Evolutionary conservation across 2,888 invertebrate genomes (phyloP), one percentile per base, ranked within the genome.

Genomic region (Syritta pipiens): DNA sequence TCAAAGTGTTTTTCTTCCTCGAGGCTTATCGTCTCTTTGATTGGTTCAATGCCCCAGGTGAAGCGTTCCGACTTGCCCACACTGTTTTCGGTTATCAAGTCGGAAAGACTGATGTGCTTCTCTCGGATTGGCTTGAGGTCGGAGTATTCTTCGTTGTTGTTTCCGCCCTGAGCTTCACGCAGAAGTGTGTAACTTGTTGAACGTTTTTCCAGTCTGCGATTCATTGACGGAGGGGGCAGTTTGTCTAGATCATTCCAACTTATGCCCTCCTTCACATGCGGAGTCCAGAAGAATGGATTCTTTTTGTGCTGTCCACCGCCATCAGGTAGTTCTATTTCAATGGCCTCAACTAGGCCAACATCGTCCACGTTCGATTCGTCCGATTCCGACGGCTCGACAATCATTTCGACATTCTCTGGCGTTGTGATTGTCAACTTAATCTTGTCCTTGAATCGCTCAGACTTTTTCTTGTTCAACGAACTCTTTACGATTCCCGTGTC

Each of bases 401-500:
- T 83, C 62, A 88, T 42, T 82, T 88, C 88, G 2, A 87, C 83
- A 76, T 88, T 88, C 2, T 89, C 88, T 0, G 89, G 89, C 19
- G 87, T 86, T 1, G 89, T 89, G 1, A 89, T 79, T 0, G 87
- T 87, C 37, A 89, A 59, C 6, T 86, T 85, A 62, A 89, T 88
- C 32, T 49, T 72, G 1, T 81, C 76, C 44, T 82, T 84, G 40
- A 77, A 82, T 55, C 83, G 62, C 40, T 65, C 84, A 0, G 83
- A 83, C 69, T 84, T 84, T 5, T 83, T 83, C 22, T 74, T 68
- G 7, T 40, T 63, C 12, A 87, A 26, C 0, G 85, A 83, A 76
- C 86, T 86, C 84, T 87, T 88, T 26, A 87, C 86, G 22, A 89
- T 88, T 7, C 88, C 89, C 1, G 88, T 88, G 81, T 89, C 88